Evolutionary conservation across 2,113 vertebrate genomes (phyloP), one percentile per base, ranked within the genome.

Genomic region (Hyperoodon ampullatus): DNA sequence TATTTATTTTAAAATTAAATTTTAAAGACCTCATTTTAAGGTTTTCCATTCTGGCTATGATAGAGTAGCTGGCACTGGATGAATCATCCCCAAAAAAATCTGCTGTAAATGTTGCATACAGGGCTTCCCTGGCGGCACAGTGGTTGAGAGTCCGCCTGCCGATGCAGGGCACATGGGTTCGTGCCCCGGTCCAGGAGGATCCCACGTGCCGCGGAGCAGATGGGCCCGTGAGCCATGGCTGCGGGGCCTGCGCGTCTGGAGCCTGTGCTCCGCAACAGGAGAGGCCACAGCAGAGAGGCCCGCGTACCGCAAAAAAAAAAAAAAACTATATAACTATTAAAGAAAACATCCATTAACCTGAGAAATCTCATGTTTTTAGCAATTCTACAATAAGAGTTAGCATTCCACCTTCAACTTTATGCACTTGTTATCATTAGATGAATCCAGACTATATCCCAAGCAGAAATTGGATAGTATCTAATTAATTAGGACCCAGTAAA

Each of bases 21-120:
- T 33, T 92, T 89, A 61, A 94, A 23, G 5, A 1, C 1, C 42
- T 90, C 81, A 93, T 83, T 88, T 95, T 78, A 94, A 83, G 19
- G 5, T 75, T 93, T 91, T 50, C 13, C 39, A 80, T 84, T 80
- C 14, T 88, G 47, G 39, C 70, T 42, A 61, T 35, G 39, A 86
- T 24, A 21, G 9, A 90, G 30, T 65, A 86, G 47, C 14, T 70
- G 35, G 16, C 23, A 63, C 42, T 44, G 74, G n/a, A 75, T 13
- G 18, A 95, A 75, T 70, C 23, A 33, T 16, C 21, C 33, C 23
- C 42, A 47, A 26, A 23, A 75, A 95, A 24, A 61, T 87, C 19
- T 87, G 53, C 66, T 61, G 82, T 18, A 72, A 58, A 77, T 85
- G 33, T 60, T 71, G 26, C 30, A 89, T 9, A 50, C 4, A 14